Percentiles rank a stretch among this genome's conserved stretches.
Conservation (phyloP, 1,140 invertebrate species). For the Zaprionus davidi region DNA sequence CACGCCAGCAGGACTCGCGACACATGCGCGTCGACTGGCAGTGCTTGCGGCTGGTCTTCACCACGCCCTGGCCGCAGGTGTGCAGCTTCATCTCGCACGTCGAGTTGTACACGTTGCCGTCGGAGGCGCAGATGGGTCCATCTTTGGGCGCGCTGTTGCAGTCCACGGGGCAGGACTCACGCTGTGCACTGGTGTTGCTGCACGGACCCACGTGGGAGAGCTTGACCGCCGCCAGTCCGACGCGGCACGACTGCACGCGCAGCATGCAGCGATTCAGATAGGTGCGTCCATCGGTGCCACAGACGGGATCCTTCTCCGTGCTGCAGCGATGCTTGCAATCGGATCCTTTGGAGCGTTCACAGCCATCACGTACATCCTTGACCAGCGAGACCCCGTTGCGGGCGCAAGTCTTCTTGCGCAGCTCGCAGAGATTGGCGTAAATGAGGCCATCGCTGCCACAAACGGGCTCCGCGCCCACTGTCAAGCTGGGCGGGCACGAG, state of each 20-base stretch:
- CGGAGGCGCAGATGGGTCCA: slow-evolving; percentile 95
- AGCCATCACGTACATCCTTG: slow-evolving; percentile 87
- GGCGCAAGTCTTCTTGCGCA: slow-evolving; percentile 96
- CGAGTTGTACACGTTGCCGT: slow-evolving; percentile 96
- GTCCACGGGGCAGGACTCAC: slow-evolving; percentile 94
- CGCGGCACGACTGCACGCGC: slow-evolving; percentile 89
- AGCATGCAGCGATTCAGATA: slow-evolving; percentile 96
- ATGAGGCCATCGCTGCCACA: slow-evolving; percentile 94
- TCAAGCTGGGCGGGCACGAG: slow-evolving; percentile 89
- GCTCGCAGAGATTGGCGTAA: slow-evolving; percentile 95
- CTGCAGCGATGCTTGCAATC: slow-evolving; percentile 92
- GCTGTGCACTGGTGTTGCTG: slow-evolving; percentile 93
- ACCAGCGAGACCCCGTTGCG: slow-evolving; percentile 87
- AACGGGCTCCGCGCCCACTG: slow-evolving; percentile 90
- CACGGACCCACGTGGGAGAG: slow-evolving; percentile 93
- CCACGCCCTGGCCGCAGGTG: slow-evolving; percentile 95
- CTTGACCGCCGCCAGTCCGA: slow-evolving; percentile 86
- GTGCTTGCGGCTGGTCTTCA: slow-evolving; percentile 93
- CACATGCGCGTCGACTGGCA: slow-evolving; percentile 96
- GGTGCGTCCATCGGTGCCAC: slow-evolving; percentile 94
- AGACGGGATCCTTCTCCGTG: slow-evolving; percentile 93
- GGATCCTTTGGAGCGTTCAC: slow-evolving; percentile 87
- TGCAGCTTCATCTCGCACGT: slow-evolving; percentile 96
- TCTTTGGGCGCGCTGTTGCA: slow-evolving; percentile 93
- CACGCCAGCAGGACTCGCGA: slow-evolving; percentile 94